Evolutionary conservation across 2,888 invertebrate species (phyloP), one percentile per base, ranked within the genome.

Genomic region (Cerceris ruficornis): DNA sequence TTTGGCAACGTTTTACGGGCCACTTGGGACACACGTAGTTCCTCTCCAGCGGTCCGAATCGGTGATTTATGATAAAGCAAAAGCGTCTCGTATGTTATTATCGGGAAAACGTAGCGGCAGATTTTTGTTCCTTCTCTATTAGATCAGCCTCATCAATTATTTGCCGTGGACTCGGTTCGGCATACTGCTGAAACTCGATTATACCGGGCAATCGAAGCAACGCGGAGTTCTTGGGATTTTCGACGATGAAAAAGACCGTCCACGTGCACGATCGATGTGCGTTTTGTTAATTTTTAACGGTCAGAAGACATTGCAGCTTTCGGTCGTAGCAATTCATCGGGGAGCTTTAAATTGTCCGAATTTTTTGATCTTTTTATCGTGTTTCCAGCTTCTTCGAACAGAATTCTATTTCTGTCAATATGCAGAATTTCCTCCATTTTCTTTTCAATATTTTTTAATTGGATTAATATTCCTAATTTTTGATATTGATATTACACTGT

Each of bases 91-190:
- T 13, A 52, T 14, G 8, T 9, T 52, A 14, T 52, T 52, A n/a
- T n/a, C 11, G n/a, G 52, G 52, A n/a, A 52, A 46, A 8, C 46
- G 14, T 52, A 14, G 6, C 52, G n/a, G n/a, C 52, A 14, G 13
- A 52, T 52, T 52, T 14, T 52, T 14, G 9, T 52, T 52, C 7
- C 52, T 46, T 46, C 14, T 52, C n/a, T 14, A 52, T 52, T 52
- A 14, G n/a, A 52, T 14, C 52, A n/a, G n/a, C 52, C 28, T 11
- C 17, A 28, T 68, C 50, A 17, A 60, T 54, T 54, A 43, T 43
- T 52, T 42, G 14, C 0, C 8, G 13, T 17, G n/a, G 42, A 60
- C 41, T 52, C 11, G 14, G 17, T 52, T n/a, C 14, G 13, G n/a
- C 14, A 7, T 52, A 13, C n/a, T 13, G n/a, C 1, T 52, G 14